Evolutionary conservation across 2,797 vertebrate species (phyloP), one percentile per base, ranked within the genome.

Genomic region (Cossypha niveicapilla): DNA sequence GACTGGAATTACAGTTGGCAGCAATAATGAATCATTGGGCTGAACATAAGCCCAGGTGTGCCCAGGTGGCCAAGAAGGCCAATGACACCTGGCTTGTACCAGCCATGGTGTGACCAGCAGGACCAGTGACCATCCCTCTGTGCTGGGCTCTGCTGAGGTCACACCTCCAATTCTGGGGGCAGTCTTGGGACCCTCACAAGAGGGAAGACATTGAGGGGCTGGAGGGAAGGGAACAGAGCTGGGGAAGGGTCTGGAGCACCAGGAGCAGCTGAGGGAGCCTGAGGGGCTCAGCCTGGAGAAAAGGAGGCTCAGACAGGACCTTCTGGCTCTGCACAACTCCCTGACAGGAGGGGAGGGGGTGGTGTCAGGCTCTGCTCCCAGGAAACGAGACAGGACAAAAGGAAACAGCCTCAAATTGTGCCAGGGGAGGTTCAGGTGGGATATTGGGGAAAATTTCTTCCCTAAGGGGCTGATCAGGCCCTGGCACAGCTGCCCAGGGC

Each of bases 331-430:
- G 18, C 42, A 47, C 53, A 50, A 10, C 4, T 44, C 37, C 50
- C 27, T 44, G 18, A 14, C 66, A 70, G 66, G 37, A 60, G 24
- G 10, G 50, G 10, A 1, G 27, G 27, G 48, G 27, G 27, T 11
- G 27, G 47, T 48, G 13, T 45, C 3, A 0, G 34, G 15, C 24
- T 63, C 16, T 63, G 48, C 57, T 47, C 34, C 11, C 48, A 11
- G 21, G 30, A 50, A 11, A 21, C 24, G 67, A 41, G 21, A 47
- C 28, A 39, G 24, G 68, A 63, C 0, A 0, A 11, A 30, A 19
- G 24, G 19, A 2, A 68, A 25, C 0, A 0, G 34, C 30, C 3
- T 47, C 47, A 22, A 6, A 13, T 1, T 76, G 44, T 10, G 1
- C 7, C 44, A 57, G n/a, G n/a, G 34, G 10, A 66, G 9, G 22